Conservation (phyloP, 2,113 vertebrate species). For the Myrmecophaga tridactyla region DNA sequence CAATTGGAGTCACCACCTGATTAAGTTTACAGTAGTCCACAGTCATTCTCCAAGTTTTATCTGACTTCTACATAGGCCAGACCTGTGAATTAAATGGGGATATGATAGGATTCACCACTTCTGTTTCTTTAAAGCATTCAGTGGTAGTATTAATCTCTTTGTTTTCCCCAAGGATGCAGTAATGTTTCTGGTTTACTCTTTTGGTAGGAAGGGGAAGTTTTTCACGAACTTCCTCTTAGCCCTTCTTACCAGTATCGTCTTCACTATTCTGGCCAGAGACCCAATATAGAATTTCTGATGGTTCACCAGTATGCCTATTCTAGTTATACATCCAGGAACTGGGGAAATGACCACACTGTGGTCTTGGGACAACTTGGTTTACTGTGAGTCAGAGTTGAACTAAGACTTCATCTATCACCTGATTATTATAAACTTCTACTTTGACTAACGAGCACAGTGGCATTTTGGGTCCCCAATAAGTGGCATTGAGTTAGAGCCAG, state of each 20-base stretch:
- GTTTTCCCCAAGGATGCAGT: neutral
- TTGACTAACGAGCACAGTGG: neutral
- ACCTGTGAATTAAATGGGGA: neutral
- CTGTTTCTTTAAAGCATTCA: neutral
- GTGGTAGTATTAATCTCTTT: neutral
- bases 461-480: neutral
- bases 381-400: neutral
- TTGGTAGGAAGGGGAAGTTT: neutral
- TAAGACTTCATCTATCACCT: neutral
- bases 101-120: neutral
- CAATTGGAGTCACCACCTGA: neutral
- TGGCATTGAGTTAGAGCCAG: neutral
- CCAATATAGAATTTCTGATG: neutral
- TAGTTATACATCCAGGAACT: neutral
- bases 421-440: neutral
- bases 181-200: neutral
- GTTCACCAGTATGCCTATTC: neutral
- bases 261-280: neutral
- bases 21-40: neutral
- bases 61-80: neutral
- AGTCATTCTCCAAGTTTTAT: neutral
- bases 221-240: neutral
- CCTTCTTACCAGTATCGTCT: neutral
- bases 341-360: neutral
- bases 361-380: neutral